These are phyloP conservation scores for Agapornis roseicollis DNA, from an alignment of 2,113 vertebrate species.

Conservation along the genomic window DNA sequence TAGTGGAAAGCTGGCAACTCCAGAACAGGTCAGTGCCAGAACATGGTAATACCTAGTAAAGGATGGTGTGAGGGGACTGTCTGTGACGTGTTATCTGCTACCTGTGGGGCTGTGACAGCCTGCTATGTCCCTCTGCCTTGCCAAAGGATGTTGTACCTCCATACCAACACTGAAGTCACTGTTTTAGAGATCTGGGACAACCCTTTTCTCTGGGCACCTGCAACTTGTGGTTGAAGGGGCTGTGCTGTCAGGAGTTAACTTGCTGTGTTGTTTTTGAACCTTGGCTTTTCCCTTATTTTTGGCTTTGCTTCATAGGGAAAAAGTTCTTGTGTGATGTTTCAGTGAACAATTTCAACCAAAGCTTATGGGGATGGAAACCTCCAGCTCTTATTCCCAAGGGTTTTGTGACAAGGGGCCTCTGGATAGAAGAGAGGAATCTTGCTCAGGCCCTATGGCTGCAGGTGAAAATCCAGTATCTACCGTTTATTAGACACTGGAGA, in stretches of 20 bases:
- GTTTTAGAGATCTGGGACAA: neutral
- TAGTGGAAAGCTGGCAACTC: neutral
- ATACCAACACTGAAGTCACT: fast-evolving
- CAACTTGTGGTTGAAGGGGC: neutral
- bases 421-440: neutral
- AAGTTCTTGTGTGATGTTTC: neutral
- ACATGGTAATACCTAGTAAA: neutral
- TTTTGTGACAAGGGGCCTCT: neutral
- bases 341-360: neutral
- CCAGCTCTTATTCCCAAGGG: neutral
- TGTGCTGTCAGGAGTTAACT: neutral
- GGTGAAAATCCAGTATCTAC: neutral
- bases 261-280: neutral
- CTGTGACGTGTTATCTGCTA: neutral
- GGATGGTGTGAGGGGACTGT: neutral
- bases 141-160: neutral
- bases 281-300: neutral
- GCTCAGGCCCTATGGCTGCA: neutral
- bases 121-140: neutral
- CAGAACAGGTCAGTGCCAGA: neutral
- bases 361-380: neutral
- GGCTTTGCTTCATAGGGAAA: neutral
- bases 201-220: neutral
- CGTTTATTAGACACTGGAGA: neutral
- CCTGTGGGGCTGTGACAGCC: neutral